A percentile compares a stretch with the other conserved stretches of the same genome.
Conservation (phyloP, 1,140 invertebrate genomes). For the Drosophila nebulosa region DNA sequence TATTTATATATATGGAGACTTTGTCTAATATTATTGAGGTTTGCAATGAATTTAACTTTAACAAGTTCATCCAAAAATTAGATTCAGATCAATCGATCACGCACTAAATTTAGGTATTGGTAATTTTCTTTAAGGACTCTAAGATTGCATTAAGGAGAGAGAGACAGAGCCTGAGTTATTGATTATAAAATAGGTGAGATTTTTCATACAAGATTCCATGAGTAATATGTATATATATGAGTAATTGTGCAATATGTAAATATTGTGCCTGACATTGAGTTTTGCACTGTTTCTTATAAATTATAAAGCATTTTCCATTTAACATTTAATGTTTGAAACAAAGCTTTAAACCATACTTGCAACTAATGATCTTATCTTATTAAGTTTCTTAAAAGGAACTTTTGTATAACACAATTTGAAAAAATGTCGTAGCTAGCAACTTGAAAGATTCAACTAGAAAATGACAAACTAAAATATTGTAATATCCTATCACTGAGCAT, state of each 20-base stretch:
- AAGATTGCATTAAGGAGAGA: neutral
- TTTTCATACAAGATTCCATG: slow-evolving; percentile 3
- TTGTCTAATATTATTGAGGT: neutral
- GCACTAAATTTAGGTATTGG: neutral
- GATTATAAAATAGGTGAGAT: slow-evolving; percentile 25
- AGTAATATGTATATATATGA: neutral
- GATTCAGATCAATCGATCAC: neutral
- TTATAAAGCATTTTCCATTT: slow-evolving; percentile 11
- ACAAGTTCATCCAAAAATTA: neutral
- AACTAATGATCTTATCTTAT: slow-evolving; percentile 27
- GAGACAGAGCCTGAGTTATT: slow-evolving; percentile 49
- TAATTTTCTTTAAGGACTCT: neutral
- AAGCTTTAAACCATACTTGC: slow-evolving; percentile 58
- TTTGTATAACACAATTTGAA: slow-evolving; percentile 49
- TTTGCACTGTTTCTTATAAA: neutral
- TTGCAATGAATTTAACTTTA: neutral
- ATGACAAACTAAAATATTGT: slow-evolving; percentile 1
- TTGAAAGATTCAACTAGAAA: slow-evolving; percentile 8
- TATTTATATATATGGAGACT: neutral
- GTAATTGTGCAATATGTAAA: neutral
- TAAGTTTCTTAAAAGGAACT: slow-evolving; percentile 63
- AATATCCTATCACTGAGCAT: slow-evolving; percentile 23
- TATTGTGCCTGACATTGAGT: neutral
- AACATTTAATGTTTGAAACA: slow-evolving; percentile 26
- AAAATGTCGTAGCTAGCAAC: slow-evolving; percentile 12